Percentiles rank a stretch among this genome's conserved stretches.
These are phyloP conservation scores for Simalia tracyae DNA, from an alignment of 2,797 vertebrate species.

Conservation along the genomic window DNA sequence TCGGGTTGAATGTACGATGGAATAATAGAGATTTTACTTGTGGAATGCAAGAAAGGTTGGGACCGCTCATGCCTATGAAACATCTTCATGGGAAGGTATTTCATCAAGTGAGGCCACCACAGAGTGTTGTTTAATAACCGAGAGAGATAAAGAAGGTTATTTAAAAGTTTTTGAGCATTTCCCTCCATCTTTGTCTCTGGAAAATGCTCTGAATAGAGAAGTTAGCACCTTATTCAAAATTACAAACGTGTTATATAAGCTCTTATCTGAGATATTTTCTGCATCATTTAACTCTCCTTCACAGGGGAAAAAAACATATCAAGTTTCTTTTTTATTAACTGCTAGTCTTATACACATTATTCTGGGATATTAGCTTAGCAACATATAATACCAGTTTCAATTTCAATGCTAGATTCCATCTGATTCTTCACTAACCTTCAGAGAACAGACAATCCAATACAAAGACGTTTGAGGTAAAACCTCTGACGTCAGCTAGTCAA, in stretches of 20 bases:
- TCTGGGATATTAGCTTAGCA: not conserved
- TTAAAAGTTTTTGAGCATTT: conserved; percentile 35
- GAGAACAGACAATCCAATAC: not conserved
- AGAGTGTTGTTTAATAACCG: conserved; percentile 8
- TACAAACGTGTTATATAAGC: not conserved
- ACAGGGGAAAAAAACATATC: not conserved
- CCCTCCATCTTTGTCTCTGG: not conserved
- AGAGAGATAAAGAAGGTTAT: not conserved
- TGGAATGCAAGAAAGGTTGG: not conserved
- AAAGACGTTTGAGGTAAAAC: not conserved
- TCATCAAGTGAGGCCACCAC: not conserved
- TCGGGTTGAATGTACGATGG: not conserved
- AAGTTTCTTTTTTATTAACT: not conserved
- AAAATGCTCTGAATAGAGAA: conserved; percentile 12
- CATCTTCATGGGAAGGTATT: no score
- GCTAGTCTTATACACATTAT: not conserved
- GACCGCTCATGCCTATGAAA: not conserved
- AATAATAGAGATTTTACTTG: not conserved
- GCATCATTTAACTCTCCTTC: not conserved
- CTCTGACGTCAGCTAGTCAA: not conserved
- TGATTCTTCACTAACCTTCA: not conserved
- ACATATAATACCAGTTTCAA: not conserved
- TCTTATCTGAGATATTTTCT: not conserved
- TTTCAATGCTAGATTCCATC: not conserved
- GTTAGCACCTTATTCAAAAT: conserved; percentile 15